Percentiles rank a stretch among this genome's conserved stretches.
phyloP scores from a whole-genome alignment of 2,113 vertebrate genomes.

The Peromyscus leucopus region DNA sequence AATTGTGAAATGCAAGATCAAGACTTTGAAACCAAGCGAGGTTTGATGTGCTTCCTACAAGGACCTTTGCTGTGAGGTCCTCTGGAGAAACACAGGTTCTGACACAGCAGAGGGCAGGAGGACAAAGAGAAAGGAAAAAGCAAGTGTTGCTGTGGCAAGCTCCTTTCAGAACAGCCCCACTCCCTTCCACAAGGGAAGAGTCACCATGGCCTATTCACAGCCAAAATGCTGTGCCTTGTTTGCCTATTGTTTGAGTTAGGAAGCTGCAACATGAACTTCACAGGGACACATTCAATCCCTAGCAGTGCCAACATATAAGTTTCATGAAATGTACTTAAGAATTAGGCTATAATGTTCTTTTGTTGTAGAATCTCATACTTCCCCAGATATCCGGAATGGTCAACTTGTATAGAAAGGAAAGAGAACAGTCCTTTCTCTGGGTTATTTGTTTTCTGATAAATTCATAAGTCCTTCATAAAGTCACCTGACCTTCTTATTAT shows the following conservation, averaged over 20 bases:
- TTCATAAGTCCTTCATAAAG: neutral
- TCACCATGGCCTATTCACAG: neutral
- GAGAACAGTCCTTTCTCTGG: neutral
- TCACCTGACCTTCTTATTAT: neutral
- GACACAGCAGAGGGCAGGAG: neutral
- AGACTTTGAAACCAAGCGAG: neutral
- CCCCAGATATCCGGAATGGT: too few species aligned
- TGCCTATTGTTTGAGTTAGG: neutral
- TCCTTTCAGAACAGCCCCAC: neutral
- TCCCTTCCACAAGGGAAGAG: neutral
- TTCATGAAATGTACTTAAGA: neutral
- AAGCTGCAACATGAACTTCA: neutral
- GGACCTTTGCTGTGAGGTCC: neutral
- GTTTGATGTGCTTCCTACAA: neutral
- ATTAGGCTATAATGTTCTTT: neutral
- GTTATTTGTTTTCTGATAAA: neutral
- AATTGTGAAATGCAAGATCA: neutral
- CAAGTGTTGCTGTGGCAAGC: neutral
- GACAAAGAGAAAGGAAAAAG: neutral
- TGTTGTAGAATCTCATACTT: neutral
- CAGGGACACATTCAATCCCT: neutral
- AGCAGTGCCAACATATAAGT: neutral
- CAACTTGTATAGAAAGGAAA: neutral
- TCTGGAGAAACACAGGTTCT: neutral
- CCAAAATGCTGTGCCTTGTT: accelerated